Evolutionary conservation across 2,888 invertebrate genomes (phyloP), one percentile per base, ranked within the genome.

Genomic region (Polyommatus iphigenia): DNA sequence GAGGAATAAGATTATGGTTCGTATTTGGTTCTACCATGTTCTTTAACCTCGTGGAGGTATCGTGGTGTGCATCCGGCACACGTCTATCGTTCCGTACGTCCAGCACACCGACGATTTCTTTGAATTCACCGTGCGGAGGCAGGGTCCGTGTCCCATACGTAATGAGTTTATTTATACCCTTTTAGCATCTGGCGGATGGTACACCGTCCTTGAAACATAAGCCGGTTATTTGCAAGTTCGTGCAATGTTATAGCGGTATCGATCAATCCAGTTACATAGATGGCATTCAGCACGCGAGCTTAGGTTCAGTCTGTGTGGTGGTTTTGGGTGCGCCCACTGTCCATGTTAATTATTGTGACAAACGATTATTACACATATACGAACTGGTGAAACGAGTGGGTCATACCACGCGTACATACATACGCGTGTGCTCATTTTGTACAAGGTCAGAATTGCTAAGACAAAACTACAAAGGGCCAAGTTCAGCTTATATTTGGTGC

Each of bases 221-320:
- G 80, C 81, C 81, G 79, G 81, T 81, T 85, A 82, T 82, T 83
- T 80, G 83, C 84, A 81, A 82, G 82, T 82, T 81, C 80, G 81
- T 81, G 79, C 81, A 78, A 78, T 80, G 79, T 80, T 79, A 82
- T 82, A 79, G 81, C 81, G 80, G 81, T 84, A 85, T 85, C 82
- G 85, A 85, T 84, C 85, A 81, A 80, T 79, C 79, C 82, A 83
- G 84, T 84, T 82, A 81, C 81, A 83, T 84, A 86, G 85, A 77
- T 83, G 83, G 83, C 84, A 82, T 78, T 78, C 79, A 83, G 83
- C 92, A 91, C 92, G 92, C 91, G 86, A 91, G 80, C 85, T 84
- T 71, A 57, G 32, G 72, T 77, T 77, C 83, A 81, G 82, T 82
- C 83, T 85, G 86, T 87, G 82, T 84, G 83, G 84, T 85, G 85